Base-by-base conservation (phyloP, 2,113 vertebrate species). In the Saccopteryx bilineata region DNA sequence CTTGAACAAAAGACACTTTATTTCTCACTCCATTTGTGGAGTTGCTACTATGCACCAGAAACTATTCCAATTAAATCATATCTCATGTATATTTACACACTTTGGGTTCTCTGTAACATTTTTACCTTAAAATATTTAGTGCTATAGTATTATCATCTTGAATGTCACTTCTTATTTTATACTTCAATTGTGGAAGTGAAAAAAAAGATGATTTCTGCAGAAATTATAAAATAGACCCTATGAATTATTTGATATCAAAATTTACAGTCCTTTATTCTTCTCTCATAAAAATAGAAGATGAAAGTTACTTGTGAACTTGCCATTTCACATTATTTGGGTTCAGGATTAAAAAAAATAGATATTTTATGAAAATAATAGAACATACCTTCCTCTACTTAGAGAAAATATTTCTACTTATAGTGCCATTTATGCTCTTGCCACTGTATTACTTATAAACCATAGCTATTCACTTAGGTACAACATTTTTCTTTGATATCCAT, bases 261-360 rank as follows among this genome's bases (percentile, higher is more conserved):
- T 71, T 60, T 75, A 19, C 39, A 80, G 4, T 39, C 14, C 39
- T 76, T 13, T 74, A 39, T 48, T 2, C 0, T 3, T 66, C 46
- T 79, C 48, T 74, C 31, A 87, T 86, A 87, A 91, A 94, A 83
- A 0, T 23, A 78, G 17, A 89, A 11, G 60, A 1, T 2, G 65
- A 83, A 89, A 12, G 0, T 63, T 74, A 18, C 11, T 87, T 7
- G 0, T 61, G 7, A 56, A 60, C 18, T 63, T 94, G 10, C 31
- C 11, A 93, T 90, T 92, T 94, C 65, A 89, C 5, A 46, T 68
- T 83, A 61, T 69, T 87, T 90, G 60, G 13, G 84, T 79, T 65
- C 65, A 28, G 9, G 1, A 33, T 56, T 46, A 79, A 28, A 63
- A 87, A 87, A 86, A 89, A 86, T 78, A 21, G 54, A 69, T 31